These are phyloP conservation scores for Pseudococcus viburni DNA, from an alignment of 2,888 invertebrate genomes.

Conservation along the genomic window DNA sequence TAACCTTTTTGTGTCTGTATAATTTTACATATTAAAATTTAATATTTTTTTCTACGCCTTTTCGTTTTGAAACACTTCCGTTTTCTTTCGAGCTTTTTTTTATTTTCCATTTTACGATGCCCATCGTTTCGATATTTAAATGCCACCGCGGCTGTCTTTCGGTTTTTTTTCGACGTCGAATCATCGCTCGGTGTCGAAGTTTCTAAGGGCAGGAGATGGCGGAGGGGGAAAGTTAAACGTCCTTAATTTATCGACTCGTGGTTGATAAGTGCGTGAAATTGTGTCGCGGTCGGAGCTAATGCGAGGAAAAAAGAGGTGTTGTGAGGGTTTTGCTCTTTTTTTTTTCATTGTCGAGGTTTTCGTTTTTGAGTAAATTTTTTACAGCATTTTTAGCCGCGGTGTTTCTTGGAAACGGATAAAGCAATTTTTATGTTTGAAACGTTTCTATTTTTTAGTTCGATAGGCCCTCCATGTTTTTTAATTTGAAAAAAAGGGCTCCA, in stretches of 20 bases:
- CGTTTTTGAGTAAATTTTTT: no score
- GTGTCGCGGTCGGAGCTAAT: background rate
- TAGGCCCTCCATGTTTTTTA: no score
- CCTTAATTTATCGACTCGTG: background rate
- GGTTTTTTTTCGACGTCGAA: background rate
- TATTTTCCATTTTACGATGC: constrained; percentile 1
- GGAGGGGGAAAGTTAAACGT: background rate
- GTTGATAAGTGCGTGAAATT: background rate
- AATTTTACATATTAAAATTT: constrained; percentile 14
- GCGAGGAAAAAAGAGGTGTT: background rate
- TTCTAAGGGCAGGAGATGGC: background rate
- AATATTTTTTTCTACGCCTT: constrained; percentile 4
- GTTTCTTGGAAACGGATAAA: no score
- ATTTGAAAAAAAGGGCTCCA: no score
- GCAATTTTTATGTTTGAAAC: no score
- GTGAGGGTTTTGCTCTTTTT: background rate
- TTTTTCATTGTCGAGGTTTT: no score
- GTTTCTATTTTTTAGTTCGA: no score
- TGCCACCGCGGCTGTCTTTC: background rate
- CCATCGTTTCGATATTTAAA: constrained; percentile 7
- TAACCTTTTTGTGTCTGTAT: constrained; percentile 1
- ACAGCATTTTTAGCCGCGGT: no score
- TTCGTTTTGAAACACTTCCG: constrained; percentile 5
- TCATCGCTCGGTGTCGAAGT: background rate
- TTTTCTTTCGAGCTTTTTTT: background rate